These are phyloP conservation scores for Polydrusus cervinus DNA, from an alignment of 2,888 invertebrate species.

Conservation along the genomic window DNA sequence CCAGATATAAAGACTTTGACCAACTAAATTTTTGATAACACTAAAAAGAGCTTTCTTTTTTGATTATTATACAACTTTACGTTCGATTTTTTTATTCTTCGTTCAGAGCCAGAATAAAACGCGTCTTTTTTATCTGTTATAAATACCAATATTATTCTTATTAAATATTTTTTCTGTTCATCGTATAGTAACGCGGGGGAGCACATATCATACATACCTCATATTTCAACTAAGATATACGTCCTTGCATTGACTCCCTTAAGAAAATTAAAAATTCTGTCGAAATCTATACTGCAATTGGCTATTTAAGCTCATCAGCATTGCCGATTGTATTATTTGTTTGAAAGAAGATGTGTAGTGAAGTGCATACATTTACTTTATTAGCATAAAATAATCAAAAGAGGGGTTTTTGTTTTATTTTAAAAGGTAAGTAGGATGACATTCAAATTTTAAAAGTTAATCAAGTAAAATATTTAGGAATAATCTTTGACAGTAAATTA, in stretches of 20 bases:
- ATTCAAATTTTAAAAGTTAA: no score
- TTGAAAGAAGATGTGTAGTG: slow-evolving; percentile 41
- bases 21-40: no score
- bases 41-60: no score
- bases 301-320: slow-evolving; percentile 42
- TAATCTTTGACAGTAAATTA: no score
- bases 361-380: slow-evolving; percentile 36
- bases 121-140: no score
- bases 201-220: neutral
- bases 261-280: slow-evolving; percentile 38
- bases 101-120: no score
- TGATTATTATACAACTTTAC: no score
- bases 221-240: no score
- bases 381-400: slow-evolving; percentile 2
- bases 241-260: slow-evolving; percentile 47
- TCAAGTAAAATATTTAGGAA: no score
- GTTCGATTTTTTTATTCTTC: no score
- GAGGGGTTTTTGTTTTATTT: neutral
- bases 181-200: neutral
- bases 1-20: no score
- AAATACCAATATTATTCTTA: neutral
- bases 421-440: slow-evolving; percentile 17
- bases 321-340: slow-evolving; percentile 28
- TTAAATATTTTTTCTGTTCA: neutral
- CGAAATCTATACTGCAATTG: slow-evolving; percentile 36